Percentiles rank a stretch among this genome's conserved stretches.
These are phyloP conservation scores for Sebastes hubbsi DNA, from an alignment of 2,797 vertebrate species.

Conservation along the genomic window DNA sequence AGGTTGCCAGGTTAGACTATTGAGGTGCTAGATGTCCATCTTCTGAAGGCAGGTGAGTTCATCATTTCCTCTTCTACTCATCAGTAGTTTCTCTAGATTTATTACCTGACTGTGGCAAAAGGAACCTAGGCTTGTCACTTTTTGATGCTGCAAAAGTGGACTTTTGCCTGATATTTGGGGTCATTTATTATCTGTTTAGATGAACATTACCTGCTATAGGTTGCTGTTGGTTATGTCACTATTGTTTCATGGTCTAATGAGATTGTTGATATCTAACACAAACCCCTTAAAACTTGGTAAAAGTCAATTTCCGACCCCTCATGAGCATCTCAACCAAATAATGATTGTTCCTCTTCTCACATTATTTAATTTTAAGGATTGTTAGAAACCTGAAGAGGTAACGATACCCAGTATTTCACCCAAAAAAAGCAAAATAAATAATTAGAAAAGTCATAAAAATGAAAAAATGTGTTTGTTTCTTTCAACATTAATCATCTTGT, in stretches of 20 bases:
- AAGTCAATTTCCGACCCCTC: neutral
- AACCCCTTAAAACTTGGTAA: neutral
- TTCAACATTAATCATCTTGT: neutral
- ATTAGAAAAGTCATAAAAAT: neutral
- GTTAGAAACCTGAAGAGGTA: too few relatives aligned
- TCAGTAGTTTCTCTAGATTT: neutral
- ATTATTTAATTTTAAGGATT: neutral
- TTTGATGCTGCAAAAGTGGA: neutral
- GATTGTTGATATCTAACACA: neutral
- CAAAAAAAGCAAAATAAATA: neutral
- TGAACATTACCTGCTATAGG: neutral
- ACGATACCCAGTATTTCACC: neutral
- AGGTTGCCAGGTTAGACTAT: conserved; percentile 77
- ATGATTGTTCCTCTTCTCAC: neutral
- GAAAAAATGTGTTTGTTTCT: neutral
- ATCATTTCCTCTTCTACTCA: neutral
- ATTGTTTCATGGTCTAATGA: neutral
- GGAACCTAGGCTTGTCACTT: neutral
- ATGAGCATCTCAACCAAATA: neutral
- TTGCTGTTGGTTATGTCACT: neutral
- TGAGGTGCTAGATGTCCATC: conserved; percentile 78
- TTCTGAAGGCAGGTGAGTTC: conserved; percentile 81
- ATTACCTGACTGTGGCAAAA: neutral
- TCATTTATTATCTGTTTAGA: neutral
- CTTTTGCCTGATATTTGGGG: neutral